Evolutionary conservation across 2,888 invertebrate species (phyloP), one percentile per base, ranked within the genome.

Genomic region (Plagiodera versicolora): DNA sequence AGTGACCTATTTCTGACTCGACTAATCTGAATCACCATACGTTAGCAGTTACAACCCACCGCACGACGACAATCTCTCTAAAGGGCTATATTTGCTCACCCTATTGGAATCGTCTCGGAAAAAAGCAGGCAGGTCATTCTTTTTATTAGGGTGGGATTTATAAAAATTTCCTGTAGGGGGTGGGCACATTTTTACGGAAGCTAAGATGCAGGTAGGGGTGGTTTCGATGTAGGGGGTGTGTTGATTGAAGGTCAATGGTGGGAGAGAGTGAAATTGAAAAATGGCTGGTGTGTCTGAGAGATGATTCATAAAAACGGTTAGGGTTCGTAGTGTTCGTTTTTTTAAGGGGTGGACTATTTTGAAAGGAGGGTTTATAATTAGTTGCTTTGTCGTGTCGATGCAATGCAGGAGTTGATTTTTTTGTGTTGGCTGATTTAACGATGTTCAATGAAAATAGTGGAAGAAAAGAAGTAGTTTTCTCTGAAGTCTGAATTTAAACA

Each of bases 131-230:
- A 68, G 75, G 72, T 71, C 73, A 73, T 70, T 69, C 69, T 68
- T 66, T 65, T 71, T 70, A 67, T 68, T 61, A 66, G 73, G 76
- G 75, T 69, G 74, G 76, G 76, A 71, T 72, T 72, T 73, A 69
- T 61, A 72, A 73, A 71, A 73, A 72, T 70, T 63, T 66, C 56
- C 64, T 48, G 56, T 61, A 60, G 68, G 67, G 70, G 71, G 70
- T 66, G 67, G 67, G 64, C 57, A 63, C 52, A 69, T 71, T 72
- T 74, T 69, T 70, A 68, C 53, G 56, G 61, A 52, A 67, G 65
- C 51, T 68, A 66, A 70, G 72, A 71, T 51, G 58, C 52, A 44
- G 60, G 62, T 58, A 65, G 70, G 70, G 71, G 71, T 65, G 63
- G 62, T 53, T 20, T 9, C 52, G 46, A 50, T 52, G 45, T 67